phyloP scores from a whole-genome alignment of 2,888 invertebrate genomes.

The Thecocarcelia acutangulata region DNA sequence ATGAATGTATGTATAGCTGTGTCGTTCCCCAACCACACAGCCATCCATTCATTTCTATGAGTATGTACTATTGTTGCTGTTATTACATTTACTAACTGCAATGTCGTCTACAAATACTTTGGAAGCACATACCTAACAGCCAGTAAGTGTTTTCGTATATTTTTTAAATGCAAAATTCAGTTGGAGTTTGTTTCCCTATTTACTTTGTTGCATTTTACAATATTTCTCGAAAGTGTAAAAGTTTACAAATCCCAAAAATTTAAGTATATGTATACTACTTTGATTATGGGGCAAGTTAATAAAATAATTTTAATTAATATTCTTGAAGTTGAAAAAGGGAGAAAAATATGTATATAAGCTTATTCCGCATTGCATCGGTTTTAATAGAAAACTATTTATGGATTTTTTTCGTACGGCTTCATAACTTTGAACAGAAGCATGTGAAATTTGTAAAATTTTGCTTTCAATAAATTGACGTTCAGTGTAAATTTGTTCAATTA shows the following conservation, averaged over 20 bases:
- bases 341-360: not conserved
- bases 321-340: not conserved
- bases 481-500: no score
- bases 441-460: no score
- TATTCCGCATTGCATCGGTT: not conserved
- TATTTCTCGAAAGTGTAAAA: constrained; percentile 52
- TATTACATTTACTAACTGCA: constrained; percentile 59
- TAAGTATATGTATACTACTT: constrained; percentile 24
- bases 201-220: constrained; percentile 67
- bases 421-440: no score
- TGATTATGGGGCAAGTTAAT: constrained; percentile 32
- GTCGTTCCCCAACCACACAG: constrained; percentile 12
- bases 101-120: constrained; percentile 48
- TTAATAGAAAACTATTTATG: not conserved
- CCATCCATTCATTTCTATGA: constrained; percentile 20
- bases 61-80: constrained; percentile 39
- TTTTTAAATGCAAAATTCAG: constrained; percentile 66
- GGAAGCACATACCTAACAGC: constrained; percentile 47
- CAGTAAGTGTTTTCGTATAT: constrained; percentile 62
- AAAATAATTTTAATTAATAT: constrained; percentile 9
- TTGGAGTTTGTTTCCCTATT: constrained; percentile 70
- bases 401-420: no score
- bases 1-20: not conserved
- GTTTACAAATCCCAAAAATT: constrained; percentile 24
- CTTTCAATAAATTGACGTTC: no score